Percentiles rank a stretch among this genome's conserved stretches.
phyloP scores from a whole-genome alignment of 2,113 vertebrate genomes.

The Clarias gariepinus region DNA sequence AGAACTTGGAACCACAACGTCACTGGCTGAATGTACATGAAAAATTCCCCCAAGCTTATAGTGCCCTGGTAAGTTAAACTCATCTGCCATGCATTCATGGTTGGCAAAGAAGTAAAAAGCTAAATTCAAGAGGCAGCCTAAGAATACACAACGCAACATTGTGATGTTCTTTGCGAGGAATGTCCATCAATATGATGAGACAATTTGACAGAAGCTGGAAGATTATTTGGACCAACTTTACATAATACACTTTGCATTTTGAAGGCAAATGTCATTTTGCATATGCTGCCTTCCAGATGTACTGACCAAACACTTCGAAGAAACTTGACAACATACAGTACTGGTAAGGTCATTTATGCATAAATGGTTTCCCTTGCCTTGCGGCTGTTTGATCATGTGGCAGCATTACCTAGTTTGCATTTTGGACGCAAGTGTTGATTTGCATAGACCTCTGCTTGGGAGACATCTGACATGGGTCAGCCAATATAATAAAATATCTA shows the following conservation, averaged over 20 bases:
- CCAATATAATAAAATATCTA: not conserved
- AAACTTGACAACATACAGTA: not conserved
- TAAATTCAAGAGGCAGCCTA: not conserved
- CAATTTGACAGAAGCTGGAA: slow-evolving; percentile 29
- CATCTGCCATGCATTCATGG: slow-evolving; percentile 42
- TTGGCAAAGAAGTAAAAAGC: not conserved
- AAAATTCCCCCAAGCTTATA: slow-evolving; percentile 69
- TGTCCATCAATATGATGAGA: not conserved
- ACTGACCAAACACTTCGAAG: slow-evolving; percentile 2
- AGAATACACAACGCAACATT: slow-evolving; percentile 1
- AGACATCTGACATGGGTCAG: not conserved
- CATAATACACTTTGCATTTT: slow-evolving; percentile 40
- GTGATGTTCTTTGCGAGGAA: not conserved
- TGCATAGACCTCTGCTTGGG: not conserved
- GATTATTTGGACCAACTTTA: slow-evolving; percentile 32
- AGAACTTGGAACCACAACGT: not conserved
- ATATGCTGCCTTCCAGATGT: slow-evolving; percentile 16
- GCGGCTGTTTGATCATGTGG: not conserved
- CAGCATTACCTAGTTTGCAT: not conserved
- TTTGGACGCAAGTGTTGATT: not conserved
- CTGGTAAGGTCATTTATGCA: not conserved
- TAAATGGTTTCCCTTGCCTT: not conserved
- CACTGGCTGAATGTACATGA: slow-evolving; percentile 52
- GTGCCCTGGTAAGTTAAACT: slow-evolving; percentile 66
- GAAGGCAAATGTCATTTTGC: slow-evolving; percentile 39